A percentile compares a stretch with the other conserved stretches of the same genome.
Evolutionary conservation across 2,113 vertebrate genomes (phyloP).

Genomic region (Sinosuthora webbiana): DNA sequence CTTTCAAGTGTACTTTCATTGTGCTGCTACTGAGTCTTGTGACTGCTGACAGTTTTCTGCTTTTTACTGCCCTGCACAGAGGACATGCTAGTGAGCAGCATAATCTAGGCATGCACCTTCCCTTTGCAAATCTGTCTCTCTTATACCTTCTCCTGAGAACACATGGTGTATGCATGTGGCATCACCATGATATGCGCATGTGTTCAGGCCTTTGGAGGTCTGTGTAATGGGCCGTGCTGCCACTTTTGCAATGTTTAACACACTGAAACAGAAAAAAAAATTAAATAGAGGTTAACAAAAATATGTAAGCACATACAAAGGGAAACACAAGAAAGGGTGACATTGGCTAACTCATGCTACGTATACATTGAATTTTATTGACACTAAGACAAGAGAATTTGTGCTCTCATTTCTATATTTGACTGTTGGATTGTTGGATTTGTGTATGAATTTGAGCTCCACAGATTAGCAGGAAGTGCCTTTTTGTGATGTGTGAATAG

Average conservation of each 20-base stretch:
- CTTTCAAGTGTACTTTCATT: not conserved
- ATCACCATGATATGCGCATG: accelerated
- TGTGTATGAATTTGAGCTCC: not conserved
- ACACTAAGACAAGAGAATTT: not conserved
- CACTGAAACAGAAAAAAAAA: not conserved
- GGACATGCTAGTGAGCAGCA: not conserved
- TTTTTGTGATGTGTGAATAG: not conserved
- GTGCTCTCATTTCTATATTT: not conserved
- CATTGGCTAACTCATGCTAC: not conserved
- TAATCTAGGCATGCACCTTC: not conserved
- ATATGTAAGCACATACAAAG: not conserved
- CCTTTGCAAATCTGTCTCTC: not conserved
- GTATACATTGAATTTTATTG: not conserved
- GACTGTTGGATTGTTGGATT: not conserved
- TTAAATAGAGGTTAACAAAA: not conserved
- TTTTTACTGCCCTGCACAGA: not conserved
- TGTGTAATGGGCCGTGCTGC: not conserved
- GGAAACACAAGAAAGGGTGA: not conserved
- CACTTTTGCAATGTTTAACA: not conserved
- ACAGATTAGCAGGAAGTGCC: not conserved
- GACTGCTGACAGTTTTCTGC: not conserved
- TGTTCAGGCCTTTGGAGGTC: not conserved
- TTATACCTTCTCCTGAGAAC: not conserved
- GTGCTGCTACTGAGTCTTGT: not conserved
- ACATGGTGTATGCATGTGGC: accelerated